Evolutionary conservation across 2,888 invertebrate genomes (phyloP), one percentile per base, ranked within the genome.

Genomic region (Eupithecia exiguata): DNA sequence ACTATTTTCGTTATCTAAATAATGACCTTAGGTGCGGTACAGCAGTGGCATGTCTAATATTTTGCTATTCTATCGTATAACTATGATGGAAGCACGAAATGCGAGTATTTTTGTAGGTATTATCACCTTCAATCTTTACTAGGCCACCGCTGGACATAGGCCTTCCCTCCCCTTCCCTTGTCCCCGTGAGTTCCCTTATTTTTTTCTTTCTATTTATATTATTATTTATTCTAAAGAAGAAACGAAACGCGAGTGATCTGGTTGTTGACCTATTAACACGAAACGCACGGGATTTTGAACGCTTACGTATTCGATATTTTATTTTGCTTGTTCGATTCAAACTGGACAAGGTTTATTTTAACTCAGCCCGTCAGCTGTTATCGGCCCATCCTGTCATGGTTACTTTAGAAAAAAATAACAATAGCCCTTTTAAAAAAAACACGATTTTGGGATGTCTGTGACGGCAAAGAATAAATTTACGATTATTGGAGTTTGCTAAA

Each of bases 381-480:
- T 30, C 16, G 14, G 62, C 21, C 21, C 35, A 62, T 62, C 62
- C 62, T 18, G 35, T 18, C 63, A 30, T 21, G 36, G 70, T 36
- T 16, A 36, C 25, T 65, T n/a, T 12, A n/a, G n/a, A 63, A 49
- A 21, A n/a, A 65, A 68, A 68, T 53, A 58, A 69, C 25, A 38
- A 53, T 21, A 53, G 53, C 12, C 58, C n/a, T 49, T 7, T 9
- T 16, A 53, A 9, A 49, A 53, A 46, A 53, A 53, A 53, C 3
- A 49, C n/a, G n/a, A 9, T 18, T 16, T 16, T 16, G 16, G 16
- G 16, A 43, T 0, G 49, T n/a, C n/a, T 10, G 49, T 49, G 49
- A 49, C 9, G n/a, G 49, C 71, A 69, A 62, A 73, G 49, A 70
- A 77, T 70, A 68, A 66, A 74, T 62, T 72, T 74, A 70, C 61